Evolutionary conservation across 2,113 vertebrate species (phyloP).

Genomic region (Alligator mississippiensis): DNA sequence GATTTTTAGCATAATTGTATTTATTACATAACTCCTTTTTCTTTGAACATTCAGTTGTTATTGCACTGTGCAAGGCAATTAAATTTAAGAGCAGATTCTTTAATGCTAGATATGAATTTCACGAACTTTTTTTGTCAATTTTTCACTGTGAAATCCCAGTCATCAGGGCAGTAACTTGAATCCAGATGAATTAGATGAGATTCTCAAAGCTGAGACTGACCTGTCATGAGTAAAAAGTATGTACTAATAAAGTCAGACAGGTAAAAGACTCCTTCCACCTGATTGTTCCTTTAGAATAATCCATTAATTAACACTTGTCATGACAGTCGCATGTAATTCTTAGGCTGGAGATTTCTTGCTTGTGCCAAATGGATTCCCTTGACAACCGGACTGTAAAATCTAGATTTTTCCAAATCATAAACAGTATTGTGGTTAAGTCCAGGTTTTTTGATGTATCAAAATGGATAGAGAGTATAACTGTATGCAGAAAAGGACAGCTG

Average conservation of each 20-base stretch:
- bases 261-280: not conserved
- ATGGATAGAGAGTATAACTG: not conserved
- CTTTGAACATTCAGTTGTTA: not conserved
- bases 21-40: not conserved
- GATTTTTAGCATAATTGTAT: not conserved
- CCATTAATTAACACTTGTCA: constrained; percentile 40
- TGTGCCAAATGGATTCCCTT: constrained; percentile 5
- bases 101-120: not conserved
- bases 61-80: not conserved
- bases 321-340: constrained; percentile 41
- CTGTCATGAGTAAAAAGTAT: not conserved
- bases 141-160: accelerated
- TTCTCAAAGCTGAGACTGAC: not conserved
- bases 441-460: not conserved
- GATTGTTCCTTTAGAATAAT: not conserved
- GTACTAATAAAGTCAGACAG: not conserved
- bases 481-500: not conserved
- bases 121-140: not conserved
- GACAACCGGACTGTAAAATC: constrained; percentile 30
- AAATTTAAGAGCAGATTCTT: not conserved
- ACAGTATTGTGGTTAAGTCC: not conserved
- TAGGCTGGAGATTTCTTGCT: not conserved
- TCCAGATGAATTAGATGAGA: not conserved
- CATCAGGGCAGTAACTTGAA: not conserved
- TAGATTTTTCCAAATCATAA: constrained; percentile 28